Evolutionary conservation across 2,888 invertebrate species (phyloP).

Genomic region (Andrena haemorrhoa): DNA sequence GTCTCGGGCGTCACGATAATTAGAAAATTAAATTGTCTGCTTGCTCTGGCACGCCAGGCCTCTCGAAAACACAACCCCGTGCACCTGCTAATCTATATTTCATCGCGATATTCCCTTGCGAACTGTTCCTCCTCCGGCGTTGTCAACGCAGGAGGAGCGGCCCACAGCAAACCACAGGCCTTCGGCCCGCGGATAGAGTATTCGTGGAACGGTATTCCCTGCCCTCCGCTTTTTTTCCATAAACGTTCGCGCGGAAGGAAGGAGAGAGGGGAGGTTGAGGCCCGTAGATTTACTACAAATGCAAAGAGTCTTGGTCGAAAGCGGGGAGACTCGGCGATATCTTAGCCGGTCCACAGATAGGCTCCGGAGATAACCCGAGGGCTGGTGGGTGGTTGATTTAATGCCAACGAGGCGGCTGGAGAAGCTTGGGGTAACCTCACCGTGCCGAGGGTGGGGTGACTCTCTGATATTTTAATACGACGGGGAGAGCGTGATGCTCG

Average conservation of each 20-base stretch:
- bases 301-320: constrained; percentile 64
- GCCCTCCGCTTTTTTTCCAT: neutral
- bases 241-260: neutral
- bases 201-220: constrained; percentile 16
- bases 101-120: constrained; percentile 5
- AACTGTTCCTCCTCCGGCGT: neutral
- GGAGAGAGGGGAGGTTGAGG: neutral
- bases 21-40: constrained; percentile 84
- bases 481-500: constrained; percentile 84
- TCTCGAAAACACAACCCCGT: constrained; percentile 15
- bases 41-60: constrained; percentile 41
- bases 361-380: constrained; percentile 79
- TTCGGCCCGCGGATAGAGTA: neutral
- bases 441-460: constrained; percentile 51
- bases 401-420: constrained; percentile 72
- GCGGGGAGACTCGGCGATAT: constrained; percentile 67
- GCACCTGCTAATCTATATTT: constrained; percentile 51
- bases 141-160: neutral
- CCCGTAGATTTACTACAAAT: constrained; percentile 55
- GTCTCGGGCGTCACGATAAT: constrained; percentile 80
- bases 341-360: constrained; percentile 79
- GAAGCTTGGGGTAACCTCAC: constrained; percentile 47
- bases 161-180: neutral
- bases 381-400: constrained; percentile 83
- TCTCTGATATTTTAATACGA: constrained; percentile 83